These are phyloP conservation scores for Idaea straminata DNA, from an alignment of 2,888 invertebrate species.

Conservation along the genomic window DNA sequence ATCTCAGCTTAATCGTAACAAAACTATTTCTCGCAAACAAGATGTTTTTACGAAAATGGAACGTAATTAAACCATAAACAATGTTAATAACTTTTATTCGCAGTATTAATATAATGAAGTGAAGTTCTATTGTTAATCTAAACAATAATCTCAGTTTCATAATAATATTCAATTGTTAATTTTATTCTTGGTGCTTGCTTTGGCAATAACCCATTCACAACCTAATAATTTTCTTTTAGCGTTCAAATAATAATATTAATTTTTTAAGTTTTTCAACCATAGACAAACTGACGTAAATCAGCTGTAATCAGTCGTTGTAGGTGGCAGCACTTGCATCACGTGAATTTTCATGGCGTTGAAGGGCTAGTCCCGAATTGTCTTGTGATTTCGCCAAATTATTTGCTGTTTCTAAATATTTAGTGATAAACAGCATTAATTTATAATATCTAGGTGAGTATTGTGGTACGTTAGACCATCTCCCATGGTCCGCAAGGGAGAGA, in stretches of 20 bases:
- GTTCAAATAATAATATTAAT: neutral
- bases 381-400: constrained; percentile 78
- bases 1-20: no score
- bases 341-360: constrained; percentile 82
- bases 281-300: constrained; percentile 80
- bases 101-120: no score
- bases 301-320: constrained; percentile 76
- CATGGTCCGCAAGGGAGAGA: constrained; percentile 26
- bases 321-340: constrained; percentile 82
- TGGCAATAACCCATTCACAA: no score
- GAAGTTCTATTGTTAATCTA: no score
- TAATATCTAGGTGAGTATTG: constrained; percentile 70
- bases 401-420: constrained; percentile 71
- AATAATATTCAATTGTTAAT: no score
- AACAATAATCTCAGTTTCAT: no score
- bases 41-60: no score
- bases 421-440: constrained; percentile 72
- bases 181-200: neutral
- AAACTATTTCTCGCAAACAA: no score
- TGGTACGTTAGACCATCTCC: constrained; percentile 33
- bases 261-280: constrained; percentile 39
- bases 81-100: no score
- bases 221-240: constrained; percentile 6
- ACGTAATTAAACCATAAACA: no score
- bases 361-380: constrained; percentile 80